Percentiles rank a stretch among this genome's conserved stretches.
Evolutionary conservation across 2,113 vertebrate genomes (phyloP).

Genomic region (Otus sunia): DNA sequence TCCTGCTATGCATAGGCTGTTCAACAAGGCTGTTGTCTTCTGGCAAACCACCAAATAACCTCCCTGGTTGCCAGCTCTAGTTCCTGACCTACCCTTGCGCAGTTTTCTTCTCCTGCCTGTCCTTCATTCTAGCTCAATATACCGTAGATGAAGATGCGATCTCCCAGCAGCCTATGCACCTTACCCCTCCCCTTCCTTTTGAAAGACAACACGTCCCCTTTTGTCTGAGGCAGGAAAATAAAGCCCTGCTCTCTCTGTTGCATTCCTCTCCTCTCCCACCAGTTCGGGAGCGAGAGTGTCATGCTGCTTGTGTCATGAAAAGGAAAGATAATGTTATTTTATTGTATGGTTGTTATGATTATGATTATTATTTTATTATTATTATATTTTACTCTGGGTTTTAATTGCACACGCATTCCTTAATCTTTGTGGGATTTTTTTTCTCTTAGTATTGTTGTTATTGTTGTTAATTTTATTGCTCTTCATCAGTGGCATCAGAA

Average conservation of each 20-base stretch:
- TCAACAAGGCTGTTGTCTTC: conserved; percentile 11
- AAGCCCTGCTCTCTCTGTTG: neutral
- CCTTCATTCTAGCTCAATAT: neutral
- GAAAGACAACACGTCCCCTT: neutral
- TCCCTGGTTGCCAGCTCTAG: neutral
- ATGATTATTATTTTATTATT: conserved; percentile 66
- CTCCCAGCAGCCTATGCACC: conserved; percentile 31
- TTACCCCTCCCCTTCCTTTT: neutral
- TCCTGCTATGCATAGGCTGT: neutral
- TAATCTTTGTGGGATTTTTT: conserved; percentile 54
- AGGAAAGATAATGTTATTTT: conserved; percentile 68
- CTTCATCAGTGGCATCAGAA: conserved; percentile 25
- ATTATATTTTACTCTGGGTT: conserved; percentile 72
- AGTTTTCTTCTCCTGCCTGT: neutral
- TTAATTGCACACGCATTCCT: conserved; percentile 74
- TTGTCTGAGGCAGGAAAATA: neutral
- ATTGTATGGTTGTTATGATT: conserved; percentile 50
- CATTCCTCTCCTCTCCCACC: conserved; percentile 57
- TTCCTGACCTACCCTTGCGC: neutral
- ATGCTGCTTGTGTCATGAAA: conserved; percentile 70
- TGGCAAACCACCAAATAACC: conserved; percentile 15
- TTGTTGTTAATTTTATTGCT: conserved; percentile 50
- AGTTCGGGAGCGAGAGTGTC: conserved; percentile 52
- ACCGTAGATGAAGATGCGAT: conserved; percentile 4
- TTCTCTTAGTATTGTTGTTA: conserved; percentile 13